These are phyloP conservation scores for Dasyurus viverrinus DNA, from an alignment of 2,113 vertebrate genomes.

Conservation along the genomic window DNA sequence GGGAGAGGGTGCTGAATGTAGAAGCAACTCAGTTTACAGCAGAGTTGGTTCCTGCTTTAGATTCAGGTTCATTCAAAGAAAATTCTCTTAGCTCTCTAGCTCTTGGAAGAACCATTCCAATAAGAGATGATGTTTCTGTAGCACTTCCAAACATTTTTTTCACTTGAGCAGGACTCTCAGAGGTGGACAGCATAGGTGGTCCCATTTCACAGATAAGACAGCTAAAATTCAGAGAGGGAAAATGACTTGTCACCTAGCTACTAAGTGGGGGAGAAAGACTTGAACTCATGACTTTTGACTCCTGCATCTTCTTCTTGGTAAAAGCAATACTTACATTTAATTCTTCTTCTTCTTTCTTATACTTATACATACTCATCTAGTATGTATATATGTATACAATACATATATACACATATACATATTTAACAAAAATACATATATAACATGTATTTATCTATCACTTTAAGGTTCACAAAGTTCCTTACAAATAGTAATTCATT, in stretches of 20 bases:
- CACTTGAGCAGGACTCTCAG: background rate
- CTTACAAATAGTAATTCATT: background rate
- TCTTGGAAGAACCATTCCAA: background rate
- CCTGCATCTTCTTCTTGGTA: background rate
- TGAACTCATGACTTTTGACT: background rate
- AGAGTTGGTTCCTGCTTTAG: background rate
- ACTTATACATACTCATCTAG: background rate
- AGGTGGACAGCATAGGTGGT: background rate
- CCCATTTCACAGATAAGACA: background rate
- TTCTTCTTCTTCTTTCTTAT: too few relatives aligned
- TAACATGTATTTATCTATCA: background rate
- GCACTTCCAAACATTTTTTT: background rate
- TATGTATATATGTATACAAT: background rate
- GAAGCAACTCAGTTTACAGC: conserved; percentile 41
- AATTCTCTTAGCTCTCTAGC: background rate
- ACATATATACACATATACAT: background rate
- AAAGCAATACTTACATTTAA: background rate
- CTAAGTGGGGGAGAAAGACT: background rate
- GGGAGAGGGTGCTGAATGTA: conserved; percentile 1
- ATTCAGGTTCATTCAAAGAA: background rate
- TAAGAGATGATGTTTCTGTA: background rate
- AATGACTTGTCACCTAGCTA: background rate
- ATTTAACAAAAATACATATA: background rate
- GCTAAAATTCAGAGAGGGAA: background rate
- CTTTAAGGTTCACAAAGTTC: background rate